phyloP scores from a whole-genome alignment of 2,888 invertebrate genomes.

The Eristalis tenax region DNA sequence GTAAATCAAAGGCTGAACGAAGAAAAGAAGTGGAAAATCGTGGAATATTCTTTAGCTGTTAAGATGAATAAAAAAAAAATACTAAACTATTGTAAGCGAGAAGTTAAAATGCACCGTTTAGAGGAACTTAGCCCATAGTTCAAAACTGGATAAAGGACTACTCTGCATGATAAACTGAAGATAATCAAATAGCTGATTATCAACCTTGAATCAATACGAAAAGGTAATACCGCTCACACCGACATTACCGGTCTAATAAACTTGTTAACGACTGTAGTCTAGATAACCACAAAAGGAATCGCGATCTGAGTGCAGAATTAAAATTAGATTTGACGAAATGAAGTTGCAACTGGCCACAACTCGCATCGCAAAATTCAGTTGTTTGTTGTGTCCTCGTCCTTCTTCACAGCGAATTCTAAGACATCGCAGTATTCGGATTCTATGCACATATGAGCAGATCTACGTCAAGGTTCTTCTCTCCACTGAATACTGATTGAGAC shows the following conservation, averaged over 20 bases:
- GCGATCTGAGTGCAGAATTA: neutral
- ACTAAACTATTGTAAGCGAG: neutral
- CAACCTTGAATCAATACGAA: neutral
- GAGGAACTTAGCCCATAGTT: neutral
- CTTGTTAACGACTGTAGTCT: neutral
- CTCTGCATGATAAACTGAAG: neutral
- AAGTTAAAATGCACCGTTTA: neutral
- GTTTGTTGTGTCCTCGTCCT: neutral
- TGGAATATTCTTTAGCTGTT: neutral
- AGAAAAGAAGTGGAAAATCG: neutral
- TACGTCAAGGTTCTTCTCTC: neutral
- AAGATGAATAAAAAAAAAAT: neutral
- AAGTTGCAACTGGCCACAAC: neutral
- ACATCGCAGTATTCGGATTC: neutral
- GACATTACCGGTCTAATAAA: neutral
- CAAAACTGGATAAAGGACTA: neutral
- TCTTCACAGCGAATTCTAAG: neutral
- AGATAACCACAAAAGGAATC: neutral
- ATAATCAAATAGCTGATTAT: neutral
- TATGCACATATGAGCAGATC: neutral
- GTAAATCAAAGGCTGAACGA: neutral
- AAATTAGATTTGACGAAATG: neutral
- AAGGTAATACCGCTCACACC: neutral
- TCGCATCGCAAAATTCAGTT: neutral
- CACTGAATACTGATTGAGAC: neutral